A percentile compares a stretch with the other conserved stretches of the same genome.
Conservation (phyloP, 2,113 vertebrate species). For the Zosterops lateralis region DNA sequence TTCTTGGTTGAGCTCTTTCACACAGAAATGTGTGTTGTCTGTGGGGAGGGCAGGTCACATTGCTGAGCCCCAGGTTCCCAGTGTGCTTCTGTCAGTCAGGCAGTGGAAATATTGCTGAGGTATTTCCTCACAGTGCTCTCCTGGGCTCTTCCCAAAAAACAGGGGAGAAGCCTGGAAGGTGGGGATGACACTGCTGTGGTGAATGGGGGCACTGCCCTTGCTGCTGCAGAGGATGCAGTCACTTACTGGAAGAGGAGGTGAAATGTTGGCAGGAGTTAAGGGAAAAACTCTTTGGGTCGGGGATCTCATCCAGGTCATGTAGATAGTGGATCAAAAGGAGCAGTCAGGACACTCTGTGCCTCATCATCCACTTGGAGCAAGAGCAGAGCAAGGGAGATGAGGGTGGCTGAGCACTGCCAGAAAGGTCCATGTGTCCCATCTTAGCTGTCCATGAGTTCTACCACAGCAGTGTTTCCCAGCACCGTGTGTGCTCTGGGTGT, state of each 20-base stretch:
- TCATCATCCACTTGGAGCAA: constrained; percentile 25
- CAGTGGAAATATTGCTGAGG: not conserved
- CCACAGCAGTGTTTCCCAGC: not conserved
- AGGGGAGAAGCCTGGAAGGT: not conserved
- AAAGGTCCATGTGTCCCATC: not conserved
- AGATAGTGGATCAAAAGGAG: not conserved
- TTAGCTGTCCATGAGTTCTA: not conserved
- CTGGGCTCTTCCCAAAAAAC: not conserved
- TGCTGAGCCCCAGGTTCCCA: not conserved
- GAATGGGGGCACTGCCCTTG: not conserved
- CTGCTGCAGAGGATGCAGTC: not conserved
- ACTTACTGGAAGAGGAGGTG: constrained; percentile 27
- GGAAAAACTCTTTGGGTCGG: constrained; percentile 5
- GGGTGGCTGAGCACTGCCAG: not conserved
- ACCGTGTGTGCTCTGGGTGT: not conserved
- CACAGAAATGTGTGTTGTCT: not conserved
- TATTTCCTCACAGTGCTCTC: constrained; percentile 8
- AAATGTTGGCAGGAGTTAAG: constrained; percentile 2
- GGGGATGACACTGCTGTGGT: not conserved
- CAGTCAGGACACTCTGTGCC: not conserved
- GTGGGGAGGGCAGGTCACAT: not conserved
- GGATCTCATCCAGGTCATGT: constrained; percentile 33
- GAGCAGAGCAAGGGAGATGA: not conserved
- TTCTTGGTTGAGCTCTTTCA: not conserved
- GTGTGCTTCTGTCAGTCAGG: not conserved